Base-by-base conservation (phyloP, 2,113 vertebrate genomes). In the Daboia siamensis region DNA sequence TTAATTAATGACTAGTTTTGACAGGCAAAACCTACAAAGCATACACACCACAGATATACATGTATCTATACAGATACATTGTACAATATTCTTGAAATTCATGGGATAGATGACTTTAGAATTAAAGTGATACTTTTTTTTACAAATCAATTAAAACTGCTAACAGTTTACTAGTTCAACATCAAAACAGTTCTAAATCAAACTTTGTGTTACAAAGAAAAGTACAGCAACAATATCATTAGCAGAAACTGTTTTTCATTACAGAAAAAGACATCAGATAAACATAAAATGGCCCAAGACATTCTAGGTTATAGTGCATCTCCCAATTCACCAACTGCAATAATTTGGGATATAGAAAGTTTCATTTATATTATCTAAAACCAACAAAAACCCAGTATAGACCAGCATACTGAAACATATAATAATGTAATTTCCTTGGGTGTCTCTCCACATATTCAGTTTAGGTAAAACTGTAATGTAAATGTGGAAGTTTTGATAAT, bases 311-410 rank as follows among this genome's bases (percentile, higher is more conserved):
- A 33, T 44, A 24, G 5, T 24, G 88, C 23, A 59, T 55, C 13
- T 51, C 46, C 46, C 26, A 74, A 87, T 48, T 33, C 33, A 55
- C 13, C 33, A n/a, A 87, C 4, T 87, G 17, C 26, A 55, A 24
- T 44, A 23, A 11, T 84, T 39, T 11, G 80, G 21, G 10, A 80
- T 44, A 84, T 55, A 52, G 55, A 80, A 61, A 44, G 10, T 7
- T 23, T 5, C 20, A 17, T 90, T 33, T 56, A 88, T 88, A 55
- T 55, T 88, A 88, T 33, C 88, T 88, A 92, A 95, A 93, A 26
- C 86, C n/a, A 85, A 26, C 44, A 94, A 88, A 94, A 94, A 94
- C 51, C 55, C 9, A 7, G 93, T 91, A 93, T 59, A 95, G 92
- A 90, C 94, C 24, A 92, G 64, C 44, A 92, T 93, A 92, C 89